These are phyloP conservation scores for Epinotia bilunana DNA, from an alignment of 2,888 invertebrate genomes.

Conservation along the genomic window DNA sequence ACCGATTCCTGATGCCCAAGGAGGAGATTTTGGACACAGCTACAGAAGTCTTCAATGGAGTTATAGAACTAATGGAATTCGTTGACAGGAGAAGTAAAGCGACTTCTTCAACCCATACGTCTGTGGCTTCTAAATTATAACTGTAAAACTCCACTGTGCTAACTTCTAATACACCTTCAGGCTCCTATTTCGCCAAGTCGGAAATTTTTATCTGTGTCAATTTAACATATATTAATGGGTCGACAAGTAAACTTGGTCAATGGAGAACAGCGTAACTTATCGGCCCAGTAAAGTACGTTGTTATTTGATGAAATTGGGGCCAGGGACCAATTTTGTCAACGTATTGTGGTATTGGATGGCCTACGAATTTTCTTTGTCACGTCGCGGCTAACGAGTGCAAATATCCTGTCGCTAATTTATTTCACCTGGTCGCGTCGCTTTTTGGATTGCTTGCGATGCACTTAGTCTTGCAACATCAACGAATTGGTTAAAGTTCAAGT, in stretches of 20 bases:
- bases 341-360: neutral
- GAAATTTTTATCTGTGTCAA: too few species aligned
- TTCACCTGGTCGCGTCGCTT: neutral
- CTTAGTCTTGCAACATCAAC: too few species aligned
- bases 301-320: too few species aligned
- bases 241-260: too few species aligned
- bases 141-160: neutral
- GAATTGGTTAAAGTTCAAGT: too few species aligned
- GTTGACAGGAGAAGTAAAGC: slow-evolving; percentile 59
- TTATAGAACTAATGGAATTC: slow-evolving; percentile 68
- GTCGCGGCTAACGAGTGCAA: neutral
- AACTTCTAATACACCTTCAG: neutral
- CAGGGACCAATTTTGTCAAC: neutral
- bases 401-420: neutral
- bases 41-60: slow-evolving; percentile 63
- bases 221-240: too few species aligned
- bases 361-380: neutral
- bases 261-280: too few species aligned
- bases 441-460: neutral
- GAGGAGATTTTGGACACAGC: slow-evolving; percentile 69
- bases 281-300: too few species aligned
- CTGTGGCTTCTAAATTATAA: slow-evolving; percentile 6
- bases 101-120: slow-evolving; percentile 22
- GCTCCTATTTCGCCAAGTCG: too few species aligned
- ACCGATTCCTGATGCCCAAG: slow-evolving; percentile 72